Percentiles rank a stretch among this genome's conserved stretches.
Conservation (phyloP, 2,113 vertebrate genomes). For the Callorhinus ursinus region DNA sequence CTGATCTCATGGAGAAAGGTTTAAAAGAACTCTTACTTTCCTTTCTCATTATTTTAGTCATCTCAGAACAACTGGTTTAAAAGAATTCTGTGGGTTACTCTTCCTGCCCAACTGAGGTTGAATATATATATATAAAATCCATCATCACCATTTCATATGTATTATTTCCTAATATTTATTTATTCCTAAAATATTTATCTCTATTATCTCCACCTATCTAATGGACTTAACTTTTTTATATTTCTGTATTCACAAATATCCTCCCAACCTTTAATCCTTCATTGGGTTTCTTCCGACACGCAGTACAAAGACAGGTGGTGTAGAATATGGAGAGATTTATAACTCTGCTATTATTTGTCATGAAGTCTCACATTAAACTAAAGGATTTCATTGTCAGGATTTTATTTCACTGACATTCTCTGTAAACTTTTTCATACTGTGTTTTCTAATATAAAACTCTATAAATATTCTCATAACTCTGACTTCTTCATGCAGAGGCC, state of each 20-base stretch:
- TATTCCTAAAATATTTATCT: conserved; percentile 19
- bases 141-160: not conserved
- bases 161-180: not conserved
- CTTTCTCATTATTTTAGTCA: not conserved
- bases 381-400: not conserved
- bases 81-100: not conserved
- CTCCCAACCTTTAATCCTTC: not conserved
- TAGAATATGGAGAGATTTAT: not conserved
- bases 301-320: not conserved
- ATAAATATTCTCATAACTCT: not conserved
- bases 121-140: not conserved
- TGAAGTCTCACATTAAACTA: conserved; percentile 24
- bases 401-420: not conserved
- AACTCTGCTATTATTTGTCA: not conserved
- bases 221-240: conserved; percentile 20
- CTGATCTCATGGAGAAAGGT: not conserved
- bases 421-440: not conserved
- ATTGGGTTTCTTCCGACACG: not conserved
- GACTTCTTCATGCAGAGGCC: not conserved
- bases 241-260: not conserved
- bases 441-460: conserved; percentile 15
- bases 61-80: not conserved
- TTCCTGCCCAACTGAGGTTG: not conserved
- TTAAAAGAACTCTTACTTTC: not conserved
- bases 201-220: not conserved